phyloP scores from a whole-genome alignment of 2,113 vertebrate genomes.

The Python bivittatus region DNA sequence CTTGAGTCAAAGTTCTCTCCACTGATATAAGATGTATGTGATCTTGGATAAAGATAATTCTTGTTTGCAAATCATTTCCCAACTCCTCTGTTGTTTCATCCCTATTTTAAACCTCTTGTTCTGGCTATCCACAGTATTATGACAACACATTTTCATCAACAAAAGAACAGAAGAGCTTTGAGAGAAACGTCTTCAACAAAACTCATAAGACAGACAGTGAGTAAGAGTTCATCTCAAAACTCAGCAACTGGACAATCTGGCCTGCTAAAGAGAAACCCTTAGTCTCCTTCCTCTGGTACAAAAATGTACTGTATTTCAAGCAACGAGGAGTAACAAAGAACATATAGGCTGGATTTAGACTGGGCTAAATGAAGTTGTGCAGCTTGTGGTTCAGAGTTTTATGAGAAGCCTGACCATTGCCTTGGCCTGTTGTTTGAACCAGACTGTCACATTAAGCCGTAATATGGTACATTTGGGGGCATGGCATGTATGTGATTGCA shows the following conservation, averaged over 20 bases:
- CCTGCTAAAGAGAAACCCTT: neutral
- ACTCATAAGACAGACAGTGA: slow-evolving; percentile 82
- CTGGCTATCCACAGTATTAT: slow-evolving; percentile 77
- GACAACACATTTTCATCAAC: slow-evolving; percentile 80
- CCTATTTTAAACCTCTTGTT: neutral
- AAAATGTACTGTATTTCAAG: neutral
- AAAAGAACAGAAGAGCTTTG: slow-evolving; percentile 85
- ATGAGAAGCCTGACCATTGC: neutral
- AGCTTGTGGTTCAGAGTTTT: neutral
- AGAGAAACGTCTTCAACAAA: slow-evolving; percentile 83
- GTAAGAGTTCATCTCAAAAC: neutral
- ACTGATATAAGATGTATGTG: neutral
- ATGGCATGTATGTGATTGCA: neutral
- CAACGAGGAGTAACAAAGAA: neutral
- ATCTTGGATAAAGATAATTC: neutral
- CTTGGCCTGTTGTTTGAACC: neutral
- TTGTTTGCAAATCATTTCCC: neutral
- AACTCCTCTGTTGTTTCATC: neutral
- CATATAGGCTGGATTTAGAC: neutral
- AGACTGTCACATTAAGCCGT: neutral
- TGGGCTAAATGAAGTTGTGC: neutral
- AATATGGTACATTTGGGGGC: neutral
- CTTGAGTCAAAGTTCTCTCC: too few species aligned
- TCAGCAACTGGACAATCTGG: neutral
- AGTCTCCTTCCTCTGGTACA: neutral